A percentile compares a stretch with the other conserved stretches of the same genome.
phyloP scores from a whole-genome alignment of 2,797 vertebrate genomes.

The Eleutherodactylus coqui region DNA sequence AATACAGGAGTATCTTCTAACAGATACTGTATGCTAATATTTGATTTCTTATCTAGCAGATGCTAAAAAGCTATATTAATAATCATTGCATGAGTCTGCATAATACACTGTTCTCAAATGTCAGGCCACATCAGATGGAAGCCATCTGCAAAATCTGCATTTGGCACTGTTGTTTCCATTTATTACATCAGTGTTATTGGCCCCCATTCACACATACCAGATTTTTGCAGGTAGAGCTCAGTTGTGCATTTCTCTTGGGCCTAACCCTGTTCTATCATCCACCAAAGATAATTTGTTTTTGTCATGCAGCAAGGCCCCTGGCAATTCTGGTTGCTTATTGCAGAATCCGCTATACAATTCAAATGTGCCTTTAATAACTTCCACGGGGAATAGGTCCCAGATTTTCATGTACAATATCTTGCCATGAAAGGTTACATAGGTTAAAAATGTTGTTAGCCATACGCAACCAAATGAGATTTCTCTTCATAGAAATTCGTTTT shows the following conservation, averaged over 20 bases:
- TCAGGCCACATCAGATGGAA: constrained; percentile 9
- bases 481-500: constrained; percentile 22
- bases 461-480: constrained; percentile 48
- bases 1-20: constrained; percentile 11
- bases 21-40: background rate
- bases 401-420: constrained; percentile 50
- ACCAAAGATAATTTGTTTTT: constrained; percentile 68
- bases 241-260: constrained; percentile 59
- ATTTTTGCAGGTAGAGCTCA: constrained; percentile 55
- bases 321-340: constrained; percentile 63
- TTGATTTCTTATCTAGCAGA: constrained; percentile 9
- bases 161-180: constrained; percentile 34
- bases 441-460: constrained; percentile 57
- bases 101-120: constrained; percentile 41
- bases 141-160: constrained; percentile 43
- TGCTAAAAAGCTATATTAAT: constrained; percentile 36
- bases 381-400: constrained; percentile 62
- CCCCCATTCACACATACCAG: constrained; percentile 47
- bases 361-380: constrained; percentile 66
- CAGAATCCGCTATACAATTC: constrained; percentile 56
- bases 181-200: constrained; percentile 47
- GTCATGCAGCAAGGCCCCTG: constrained; percentile 62
- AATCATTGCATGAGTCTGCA: constrained; percentile 12
- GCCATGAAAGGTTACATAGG: constrained; percentile 49
- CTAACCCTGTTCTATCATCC: constrained; percentile 28